These are phyloP conservation scores for Sphyrna mokarran DNA, from an alignment of 2,113 vertebrate species.

Conservation along the genomic window DNA sequence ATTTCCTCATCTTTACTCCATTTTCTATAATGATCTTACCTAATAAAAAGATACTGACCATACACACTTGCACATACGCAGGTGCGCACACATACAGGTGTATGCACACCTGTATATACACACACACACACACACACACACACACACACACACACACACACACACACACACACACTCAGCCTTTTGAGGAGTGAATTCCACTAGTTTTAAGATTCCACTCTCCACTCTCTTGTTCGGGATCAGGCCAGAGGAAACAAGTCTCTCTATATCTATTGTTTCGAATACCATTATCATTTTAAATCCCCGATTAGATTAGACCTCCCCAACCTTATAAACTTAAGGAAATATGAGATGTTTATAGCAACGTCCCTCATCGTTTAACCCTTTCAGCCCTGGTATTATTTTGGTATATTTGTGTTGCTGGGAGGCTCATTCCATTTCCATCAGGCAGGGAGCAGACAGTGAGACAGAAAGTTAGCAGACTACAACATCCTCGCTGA, in stretches of 20 bases:
- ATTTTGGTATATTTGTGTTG: not conserved
- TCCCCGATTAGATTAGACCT: not conserved
- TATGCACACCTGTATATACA: too few species aligned
- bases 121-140: too few species aligned
- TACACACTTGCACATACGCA: not conserved
- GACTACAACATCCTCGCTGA: not conserved
- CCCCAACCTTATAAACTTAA: not conserved
- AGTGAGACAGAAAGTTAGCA: not conserved
- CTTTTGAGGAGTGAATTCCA: not conserved
- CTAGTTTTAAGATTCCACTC: not conserved
- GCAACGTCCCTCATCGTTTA: not conserved
- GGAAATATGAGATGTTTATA: not conserved
- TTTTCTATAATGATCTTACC: not conserved
- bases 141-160: too few species aligned
- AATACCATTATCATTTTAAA: not conserved
- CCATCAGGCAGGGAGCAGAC: not conserved
- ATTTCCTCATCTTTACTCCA: not conserved
- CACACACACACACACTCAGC: too few species aligned
- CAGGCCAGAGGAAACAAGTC: not conserved
- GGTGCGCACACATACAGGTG: too few species aligned
- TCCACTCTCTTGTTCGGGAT: not conserved
- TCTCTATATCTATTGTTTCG: not conserved
- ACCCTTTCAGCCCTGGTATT: not conserved
- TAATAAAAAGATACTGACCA: not conserved
- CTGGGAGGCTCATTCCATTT: not conserved